These are phyloP conservation scores for Aleiodes alternator DNA, from an alignment of 2,888 invertebrate genomes.

Conservation along the genomic window DNA sequence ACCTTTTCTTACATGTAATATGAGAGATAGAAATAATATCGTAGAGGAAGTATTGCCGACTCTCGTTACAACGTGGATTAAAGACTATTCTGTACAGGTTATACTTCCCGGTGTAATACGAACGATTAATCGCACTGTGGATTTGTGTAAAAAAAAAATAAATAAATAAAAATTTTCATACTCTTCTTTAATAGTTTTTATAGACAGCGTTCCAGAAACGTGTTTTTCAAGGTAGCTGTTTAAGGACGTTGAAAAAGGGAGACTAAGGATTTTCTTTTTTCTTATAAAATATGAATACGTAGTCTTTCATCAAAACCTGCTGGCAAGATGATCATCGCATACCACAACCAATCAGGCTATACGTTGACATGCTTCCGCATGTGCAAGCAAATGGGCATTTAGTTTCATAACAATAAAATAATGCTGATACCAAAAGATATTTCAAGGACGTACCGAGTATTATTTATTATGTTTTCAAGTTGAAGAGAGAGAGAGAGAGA, in stretches of 20 bases:
- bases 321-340: slow-evolving; percentile 25
- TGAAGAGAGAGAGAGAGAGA: slow-evolving; percentile 1
- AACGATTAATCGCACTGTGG: slow-evolving; percentile 30
- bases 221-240: slow-evolving; percentile 10
- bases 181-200: neutral
- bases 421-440: neutral
- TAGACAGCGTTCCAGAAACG: slow-evolving; percentile 1
- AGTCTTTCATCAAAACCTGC: slow-evolving; percentile 29
- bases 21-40: slow-evolving; percentile 6
- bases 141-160: slow-evolving; percentile 14
- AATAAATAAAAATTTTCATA: no score
- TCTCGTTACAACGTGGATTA: slow-evolving; percentile 32
- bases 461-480: slow-evolving; percentile 29
- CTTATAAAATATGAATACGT: neutral
- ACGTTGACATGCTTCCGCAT: slow-evolving; percentile 9
- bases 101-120: slow-evolving; percentile 30
- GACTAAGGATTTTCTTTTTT: neutral
- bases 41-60: slow-evolving; percentile 22
- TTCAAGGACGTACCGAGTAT: slow-evolving; percentile 5
- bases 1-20: slow-evolving; percentile 12
- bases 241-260: neutral
- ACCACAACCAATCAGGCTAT: neutral
- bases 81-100: slow-evolving; percentile 18
- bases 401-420: slow-evolving; percentile 26
- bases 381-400: neutral